Evolutionary conservation across 92 coral and sea anemone genomes (phyloP), one percentile per base, ranked within the genome.

Genomic region (Desmophyllum pertusum): DNA sequence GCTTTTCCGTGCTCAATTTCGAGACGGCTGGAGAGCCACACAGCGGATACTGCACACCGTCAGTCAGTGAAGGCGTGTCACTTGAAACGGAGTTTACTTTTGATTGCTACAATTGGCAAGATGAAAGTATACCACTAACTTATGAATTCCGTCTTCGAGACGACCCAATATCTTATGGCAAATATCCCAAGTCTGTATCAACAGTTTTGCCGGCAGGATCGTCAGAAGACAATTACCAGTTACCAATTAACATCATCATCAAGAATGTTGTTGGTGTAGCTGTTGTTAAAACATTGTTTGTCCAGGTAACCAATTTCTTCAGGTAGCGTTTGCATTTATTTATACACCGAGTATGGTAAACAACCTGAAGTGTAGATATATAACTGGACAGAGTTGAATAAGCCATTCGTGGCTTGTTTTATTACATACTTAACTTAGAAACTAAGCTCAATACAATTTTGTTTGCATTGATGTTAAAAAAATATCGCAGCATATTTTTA

Each of bases 101-200:
- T 65, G 40, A 35, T n/a, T 65, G 71, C 41, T 65, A 11, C 30
- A 41, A 65, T 8, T 65, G 71, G 71, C 42, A 35, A 18, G 71
- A 65, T 65, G 33, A 33, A 37, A 65, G 42, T 37, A 17, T 3
- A 33, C 71, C 71, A 31, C 15, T 65, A 18, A 65, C 42, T 4
- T 65, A 65, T 65, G 25, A 65, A 35, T 65, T 65, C 10, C 40
- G n/a, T 31, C 71, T 65, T 33, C 41, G 71, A 65, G 40, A 65
- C 0, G 71, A 65, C 9, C 71, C 71, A 17, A 65, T 65, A 33
- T 65, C 71, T 65, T 65, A 65, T 65, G 71, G 71, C 41, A 35
- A 2, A 4, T 65, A 40, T 14, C 10, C 71, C 37, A 31, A 17
- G 42, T 65, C 71, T 65, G 42, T 14, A 5, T 5, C 71, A 18